Percentiles rank a stretch among this genome's conserved stretches.
phyloP scores from a whole-genome alignment of 2,113 vertebrate species.

The Phylloscopus whistleri region DNA sequence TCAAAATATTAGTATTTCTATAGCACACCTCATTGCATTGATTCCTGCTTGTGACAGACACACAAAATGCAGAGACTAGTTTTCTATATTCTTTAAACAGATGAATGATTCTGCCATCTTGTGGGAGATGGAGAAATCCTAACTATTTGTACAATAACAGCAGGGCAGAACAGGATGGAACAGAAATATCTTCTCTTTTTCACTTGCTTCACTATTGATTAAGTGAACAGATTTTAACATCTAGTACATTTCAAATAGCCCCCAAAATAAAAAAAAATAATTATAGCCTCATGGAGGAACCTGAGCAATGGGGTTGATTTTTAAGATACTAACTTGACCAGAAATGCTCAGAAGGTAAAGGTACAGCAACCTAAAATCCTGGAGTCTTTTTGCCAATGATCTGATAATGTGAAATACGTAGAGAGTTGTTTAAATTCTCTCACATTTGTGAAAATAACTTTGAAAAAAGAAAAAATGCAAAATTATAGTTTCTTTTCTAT shows the following conservation, averaged over 20 bases:
- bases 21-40: neutral
- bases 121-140: conserved; percentile 28
- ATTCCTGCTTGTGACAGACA: neutral
- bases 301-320: neutral
- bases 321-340: neutral
- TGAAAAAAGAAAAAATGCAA: neutral
- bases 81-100: neutral
- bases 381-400: neutral
- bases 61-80: neutral
- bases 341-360: neutral
- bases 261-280: neutral
- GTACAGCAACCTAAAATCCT: neutral
- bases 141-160: neutral
- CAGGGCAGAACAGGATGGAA: neutral
- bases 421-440: neutral
- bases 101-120: conserved; percentile 66
- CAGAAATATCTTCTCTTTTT: neutral
- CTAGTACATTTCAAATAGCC: neutral
- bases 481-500: neutral
- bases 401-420: neutral
- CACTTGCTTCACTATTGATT: neutral
- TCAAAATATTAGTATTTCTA: neutral
- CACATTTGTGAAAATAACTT: neutral
- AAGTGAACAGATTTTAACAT: neutral
- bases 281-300: neutral